Conservation (phyloP, 2,113 vertebrate species). For the Upupa epops region DNA sequence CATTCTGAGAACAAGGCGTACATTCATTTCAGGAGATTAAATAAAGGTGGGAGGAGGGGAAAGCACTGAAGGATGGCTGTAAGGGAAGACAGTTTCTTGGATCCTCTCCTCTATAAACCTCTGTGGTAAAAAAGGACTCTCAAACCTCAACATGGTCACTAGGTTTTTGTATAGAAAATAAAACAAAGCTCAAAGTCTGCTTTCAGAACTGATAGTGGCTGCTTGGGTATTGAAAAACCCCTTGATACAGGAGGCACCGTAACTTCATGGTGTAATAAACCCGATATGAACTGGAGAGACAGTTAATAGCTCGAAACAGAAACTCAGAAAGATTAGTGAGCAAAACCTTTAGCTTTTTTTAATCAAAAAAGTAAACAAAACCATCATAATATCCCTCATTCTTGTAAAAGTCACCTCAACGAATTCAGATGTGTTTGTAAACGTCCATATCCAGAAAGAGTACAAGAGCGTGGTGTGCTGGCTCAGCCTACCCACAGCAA, state of each 20-base stretch:
- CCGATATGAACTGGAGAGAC: background rate
- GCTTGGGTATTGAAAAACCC: background rate
- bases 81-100: background rate
- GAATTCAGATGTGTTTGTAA: background rate
- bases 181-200: background rate
- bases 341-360: background rate
- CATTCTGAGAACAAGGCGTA: background rate
- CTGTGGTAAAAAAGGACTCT: background rate
- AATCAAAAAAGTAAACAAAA: background rate
- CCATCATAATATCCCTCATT: background rate
- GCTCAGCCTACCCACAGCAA: background rate
- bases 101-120: background rate
- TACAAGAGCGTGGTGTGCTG: rapidly evolving
- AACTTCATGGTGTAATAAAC: background rate
- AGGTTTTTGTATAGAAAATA: background rate
- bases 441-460: background rate
- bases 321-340: background rate
- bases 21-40: background rate
- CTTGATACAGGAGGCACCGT: background rate
- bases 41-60: background rate
- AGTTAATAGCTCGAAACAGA: background rate
- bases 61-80: background rate
- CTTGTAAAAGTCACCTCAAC: background rate
- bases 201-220: background rate
- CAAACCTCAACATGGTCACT: background rate